Evolutionary conservation across 1,140 invertebrate genomes (phyloP), one percentile per base, ranked within the genome.

Genomic region (Drosophila repleta): DNA sequence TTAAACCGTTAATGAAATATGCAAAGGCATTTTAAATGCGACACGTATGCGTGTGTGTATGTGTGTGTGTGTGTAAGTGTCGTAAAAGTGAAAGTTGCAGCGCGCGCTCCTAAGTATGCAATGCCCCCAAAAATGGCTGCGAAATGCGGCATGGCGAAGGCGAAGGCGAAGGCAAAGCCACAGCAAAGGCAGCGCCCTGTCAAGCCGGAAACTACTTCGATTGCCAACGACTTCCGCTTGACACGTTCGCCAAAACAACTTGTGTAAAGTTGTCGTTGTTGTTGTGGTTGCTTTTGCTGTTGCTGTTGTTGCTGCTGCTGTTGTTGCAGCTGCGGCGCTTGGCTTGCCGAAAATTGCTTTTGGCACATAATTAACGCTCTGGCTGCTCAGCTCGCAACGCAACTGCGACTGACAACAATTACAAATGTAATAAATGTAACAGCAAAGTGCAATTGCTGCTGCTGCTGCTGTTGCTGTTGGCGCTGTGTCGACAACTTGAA

Each of bases 371-470:
- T 84, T 81, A 84, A 85, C 65, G 57, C 74, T 67, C 52, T 71
- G 61, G 51, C 64, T 56, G 64, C 55, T 52, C 64, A 46, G 52
- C 45, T 57, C 46, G 57, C 76, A 60, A 53, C 29, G 26, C 45
- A 43, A 56, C 73, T 73, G 63, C 75, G 79, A 79, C 82, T 88
- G 82, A 87, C 83, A 87, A 87, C 82, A 87, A 87, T 87, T 87
- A 87, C 78, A 88, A 88, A 88, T 88, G 82, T 88, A 87, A 87
- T 87, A 87, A 87, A 87, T 88, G 82, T 82, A 88, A 65, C 68
- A 58, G 53, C 79, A 88, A 82, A 79, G 81, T 81, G 82, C 77
- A 67, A 64, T 70, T 71, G 72, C 82, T 72, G 62, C 53, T 72
- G 60, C 24, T 45, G 46, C 11, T 46, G 45, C 10, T 48, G 45